phyloP scores from a whole-genome alignment of 2,797 vertebrate genomes.

The Dendrocincla fuliginosa region DNA sequence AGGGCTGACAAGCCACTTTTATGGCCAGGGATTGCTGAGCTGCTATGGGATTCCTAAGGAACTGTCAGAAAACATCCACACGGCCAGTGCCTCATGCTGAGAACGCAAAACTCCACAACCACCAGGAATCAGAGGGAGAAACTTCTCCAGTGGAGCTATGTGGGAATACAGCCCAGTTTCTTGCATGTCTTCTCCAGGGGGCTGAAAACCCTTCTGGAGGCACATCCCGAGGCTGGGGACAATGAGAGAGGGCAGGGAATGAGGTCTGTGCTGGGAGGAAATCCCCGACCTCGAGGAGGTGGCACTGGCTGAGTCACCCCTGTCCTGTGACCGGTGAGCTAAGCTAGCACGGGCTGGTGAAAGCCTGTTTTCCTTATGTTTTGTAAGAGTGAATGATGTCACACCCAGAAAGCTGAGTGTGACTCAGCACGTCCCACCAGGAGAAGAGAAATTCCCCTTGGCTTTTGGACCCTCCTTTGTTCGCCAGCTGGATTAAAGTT shows the following conservation, averaged over 20 bases:
- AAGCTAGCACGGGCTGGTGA: not conserved
- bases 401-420: not conserved
- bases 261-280: not conserved
- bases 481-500: not conserved
- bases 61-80: not conserved
- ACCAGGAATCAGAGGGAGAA: not conserved
- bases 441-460: not conserved
- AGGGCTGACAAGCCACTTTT: not conserved
- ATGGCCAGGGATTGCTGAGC: not conserved
- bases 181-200: not conserved
- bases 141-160: not conserved
- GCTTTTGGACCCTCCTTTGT: not conserved
- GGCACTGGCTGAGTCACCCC: not conserved
- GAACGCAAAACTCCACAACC: not conserved
- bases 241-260: rapidly evolving
- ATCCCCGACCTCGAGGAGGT: not conserved
- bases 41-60: not conserved
- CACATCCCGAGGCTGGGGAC: not conserved
- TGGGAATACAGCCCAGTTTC: not conserved
- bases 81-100: not conserved
- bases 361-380: constrained; percentile 22
- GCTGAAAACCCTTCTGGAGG: not conserved
- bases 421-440: not conserved
- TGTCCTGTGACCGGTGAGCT: constrained; percentile 23
- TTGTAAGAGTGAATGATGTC: constrained; percentile 33